These are phyloP conservation scores for Lagorchestes hirsutus DNA, from an alignment of 2,797 vertebrate species.

Conservation along the genomic window DNA sequence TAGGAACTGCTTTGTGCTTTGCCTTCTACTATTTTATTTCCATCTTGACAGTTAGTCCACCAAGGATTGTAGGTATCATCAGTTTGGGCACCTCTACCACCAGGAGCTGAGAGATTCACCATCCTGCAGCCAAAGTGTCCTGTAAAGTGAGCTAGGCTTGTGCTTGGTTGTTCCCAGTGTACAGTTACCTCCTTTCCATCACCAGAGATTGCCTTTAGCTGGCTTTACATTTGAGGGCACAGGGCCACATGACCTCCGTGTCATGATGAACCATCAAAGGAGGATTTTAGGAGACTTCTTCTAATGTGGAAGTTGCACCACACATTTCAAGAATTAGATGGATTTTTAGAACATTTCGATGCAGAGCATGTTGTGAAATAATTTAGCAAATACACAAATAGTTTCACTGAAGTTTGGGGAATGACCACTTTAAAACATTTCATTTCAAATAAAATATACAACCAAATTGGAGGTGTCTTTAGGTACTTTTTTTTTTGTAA, in stretches of 20 bases:
- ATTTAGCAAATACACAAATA: neutral
- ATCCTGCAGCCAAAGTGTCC: too few species aligned
- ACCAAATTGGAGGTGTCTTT: neutral
- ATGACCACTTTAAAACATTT: neutral
- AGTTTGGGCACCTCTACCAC: neutral
- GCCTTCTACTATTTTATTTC: neutral
- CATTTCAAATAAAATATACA: neutral
- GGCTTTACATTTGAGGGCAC: neutral
- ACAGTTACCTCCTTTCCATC: neutral
- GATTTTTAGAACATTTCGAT: neutral
- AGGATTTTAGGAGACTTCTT: neutral
- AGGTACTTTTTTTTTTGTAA: neutral
- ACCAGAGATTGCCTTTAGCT: neutral
- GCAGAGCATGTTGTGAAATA: neutral
- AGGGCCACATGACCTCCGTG: neutral
- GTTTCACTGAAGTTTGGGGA: neutral
- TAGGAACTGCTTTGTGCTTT: neutral
- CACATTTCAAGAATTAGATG: neutral
- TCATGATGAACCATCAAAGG: neutral
- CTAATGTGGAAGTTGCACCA: neutral
- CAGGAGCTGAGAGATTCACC: neutral
- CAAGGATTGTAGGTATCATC: neutral
- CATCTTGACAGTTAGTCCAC: neutral
- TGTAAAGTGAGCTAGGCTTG: neutral
- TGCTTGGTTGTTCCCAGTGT: neutral